Base-by-base conservation (phyloP, 2,797 vertebrate species). In the Melanotaenia maccullochi region DNA sequence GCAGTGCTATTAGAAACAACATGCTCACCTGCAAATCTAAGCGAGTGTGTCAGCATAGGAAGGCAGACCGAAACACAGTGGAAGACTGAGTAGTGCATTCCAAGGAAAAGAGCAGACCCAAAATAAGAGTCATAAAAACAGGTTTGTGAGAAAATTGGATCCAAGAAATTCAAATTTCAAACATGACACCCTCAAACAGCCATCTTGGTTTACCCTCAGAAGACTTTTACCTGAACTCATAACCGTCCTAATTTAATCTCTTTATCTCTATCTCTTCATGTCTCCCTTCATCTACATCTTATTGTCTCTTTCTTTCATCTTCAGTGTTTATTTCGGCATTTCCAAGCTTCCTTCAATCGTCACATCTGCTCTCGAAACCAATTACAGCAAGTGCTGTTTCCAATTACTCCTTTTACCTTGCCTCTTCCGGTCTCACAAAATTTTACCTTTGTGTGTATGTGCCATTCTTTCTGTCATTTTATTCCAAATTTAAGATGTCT, bases 321-420 rank as follows among this genome's bases (percentile, higher is more conserved):
- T 84, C 36, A 35, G 59, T 60, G 58, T 60, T 38, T 76, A 66
- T 83, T 72, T 71, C 61, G 65, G 60, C 65, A 40, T 78, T 55
- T 72, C 57, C 30, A 40, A 30, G 28, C 28, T 30, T 70, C 58
- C 79, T 79, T 83, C 77, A 75, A 73, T 83, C 85, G 49, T 67
- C 81, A 69, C 86, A 88, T 84, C 88, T 90, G 86, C 70, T 79
- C 65, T 63, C 60, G 57, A 62, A 85, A 87, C 80, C 87, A 88
- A 87, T 91, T 90, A 36, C 35, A 36, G 35, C 35, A 89, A 82
- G 79, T 75, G 57, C 56, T 64, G 57, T 66, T 78, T 78, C 79
- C 83, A 89, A 85, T 90, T 82, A 88, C 73, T 76, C 80, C 58
- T 67, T 81, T 84, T 56, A 71, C 67, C 73, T 71, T 62, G 61